Evolutionary conservation across 2,797 vertebrate genomes (phyloP).

Genomic region (Heliangelus exortis): DNA sequence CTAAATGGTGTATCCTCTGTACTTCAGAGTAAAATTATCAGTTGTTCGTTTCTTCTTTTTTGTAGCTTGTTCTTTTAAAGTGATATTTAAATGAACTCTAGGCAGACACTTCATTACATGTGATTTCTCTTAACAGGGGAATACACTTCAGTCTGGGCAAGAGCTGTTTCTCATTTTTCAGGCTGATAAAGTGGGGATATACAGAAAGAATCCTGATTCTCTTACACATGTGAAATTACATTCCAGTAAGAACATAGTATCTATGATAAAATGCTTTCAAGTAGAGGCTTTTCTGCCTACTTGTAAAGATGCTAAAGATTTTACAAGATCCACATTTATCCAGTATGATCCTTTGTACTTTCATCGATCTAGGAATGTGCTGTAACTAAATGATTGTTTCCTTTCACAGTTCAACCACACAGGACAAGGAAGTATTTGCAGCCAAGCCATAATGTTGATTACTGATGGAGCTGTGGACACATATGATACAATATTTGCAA

Average conservation of each 20-base stretch:
- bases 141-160: not conserved
- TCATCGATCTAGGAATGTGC: not conserved
- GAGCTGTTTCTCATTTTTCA: not conserved
- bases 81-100: not conserved
- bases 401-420: slow-evolving; percentile 92
- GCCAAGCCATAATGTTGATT: slow-evolving; percentile 98
- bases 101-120: not conserved
- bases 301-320: not conserved
- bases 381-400: not conserved
- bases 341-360: not conserved
- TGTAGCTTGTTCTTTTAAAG: not conserved
- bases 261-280: not conserved
- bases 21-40: not conserved
- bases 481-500: slow-evolving; percentile 94
- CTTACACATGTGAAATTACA: not conserved
- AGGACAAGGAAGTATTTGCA: slow-evolving; percentile 95
- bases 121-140: not conserved
- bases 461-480: slow-evolving; percentile 97
- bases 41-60: not conserved
- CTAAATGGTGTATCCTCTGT: not conserved
- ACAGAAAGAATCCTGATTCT: not conserved
- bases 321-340: not conserved
- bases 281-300: not conserved
- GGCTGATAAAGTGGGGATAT: not conserved
- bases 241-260: not conserved